Evolutionary conservation across 2,797 vertebrate genomes (phyloP), one percentile per base, ranked within the genome.

Genomic region (Poecile montanus): DNA sequence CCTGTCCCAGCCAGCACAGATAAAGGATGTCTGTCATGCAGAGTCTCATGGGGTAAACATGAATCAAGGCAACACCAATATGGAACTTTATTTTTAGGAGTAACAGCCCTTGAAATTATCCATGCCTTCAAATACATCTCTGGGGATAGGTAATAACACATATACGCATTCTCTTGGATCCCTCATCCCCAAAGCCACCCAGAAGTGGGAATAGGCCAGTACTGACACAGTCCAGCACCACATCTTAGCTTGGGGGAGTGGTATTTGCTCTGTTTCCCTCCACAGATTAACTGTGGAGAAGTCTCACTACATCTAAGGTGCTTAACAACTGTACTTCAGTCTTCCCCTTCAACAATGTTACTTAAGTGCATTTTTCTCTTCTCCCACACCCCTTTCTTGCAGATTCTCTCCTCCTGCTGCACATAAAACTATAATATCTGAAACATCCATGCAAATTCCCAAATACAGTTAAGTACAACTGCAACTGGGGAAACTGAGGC

Each of bases 101-200:
- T 68, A 95, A 88, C 32, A 73, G 48, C 53, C 89, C 51, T 62
- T 78, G 70, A 95, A 92, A 91, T 78, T 56, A 94, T 36, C 62
- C n/a, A 44, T 73, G 79, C 51, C 40, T 92, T 81, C 47, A 42
- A 84, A 86, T 71, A 74, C 1, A 2, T 53, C 93, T 61, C 85
- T 73, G 30, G 82, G 73, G 62, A 81, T 9, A 36, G 66, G 19
- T 36, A 74, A 61, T 80, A 66, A 72, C 38, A 48, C 9, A 32
- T 53, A n/a, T 32, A 76, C 9, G 58, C 9, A 56, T 25, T 42
- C 27, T 81, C 42, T 65, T 67, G 53, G 32, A 94, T 70, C 32
- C 36, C 18, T 71, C 44, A 34, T n/a, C 44, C 53, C 47, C 10
- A 2, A 36, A 77, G 53, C 85, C 75, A 96, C 61, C 26, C 62